phyloP scores from a whole-genome alignment of 2,888 invertebrate species.

The Cecidostiba fungosa region DNA sequence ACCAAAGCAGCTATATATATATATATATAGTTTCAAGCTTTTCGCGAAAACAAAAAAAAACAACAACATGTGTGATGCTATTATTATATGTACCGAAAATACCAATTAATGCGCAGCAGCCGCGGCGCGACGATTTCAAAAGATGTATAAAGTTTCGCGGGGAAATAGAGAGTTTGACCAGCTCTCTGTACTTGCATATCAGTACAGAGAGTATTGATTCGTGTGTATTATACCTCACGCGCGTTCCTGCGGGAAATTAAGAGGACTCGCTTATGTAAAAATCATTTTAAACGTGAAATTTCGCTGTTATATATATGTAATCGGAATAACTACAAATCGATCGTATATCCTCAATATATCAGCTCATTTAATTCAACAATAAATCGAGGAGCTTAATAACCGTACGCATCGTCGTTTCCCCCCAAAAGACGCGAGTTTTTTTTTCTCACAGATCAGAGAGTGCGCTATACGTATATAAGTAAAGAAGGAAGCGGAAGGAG shows the following conservation, averaged over 20 bases:
- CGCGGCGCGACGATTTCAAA: background rate
- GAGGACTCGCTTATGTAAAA: background rate
- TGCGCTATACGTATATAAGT: no score
- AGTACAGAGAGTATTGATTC: background rate
- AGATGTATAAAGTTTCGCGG: background rate
- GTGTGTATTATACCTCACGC: background rate
- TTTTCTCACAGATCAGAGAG: constrained; percentile 22
- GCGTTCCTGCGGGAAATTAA: background rate
- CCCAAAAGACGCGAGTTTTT: background rate
- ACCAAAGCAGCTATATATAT: no score
- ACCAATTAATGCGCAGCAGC: background rate
- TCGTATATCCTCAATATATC: no score
- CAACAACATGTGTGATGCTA: no score
- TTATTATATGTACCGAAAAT: no score
- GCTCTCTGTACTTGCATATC: no score
- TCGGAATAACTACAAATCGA: no score
- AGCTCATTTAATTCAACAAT: background rate
- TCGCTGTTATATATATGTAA: no score
- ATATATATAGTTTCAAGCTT: background rate
- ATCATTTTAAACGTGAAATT: no score
- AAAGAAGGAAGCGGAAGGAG: constrained; percentile 56
- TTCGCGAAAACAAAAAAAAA: background rate
- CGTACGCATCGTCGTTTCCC: background rate
- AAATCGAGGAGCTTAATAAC: background rate
- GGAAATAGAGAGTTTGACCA: no score